Evolutionary conservation across 1,140 invertebrate species (phyloP), one percentile per base, ranked within the genome.

Genomic region (Drosophila lacertosa): DNA sequence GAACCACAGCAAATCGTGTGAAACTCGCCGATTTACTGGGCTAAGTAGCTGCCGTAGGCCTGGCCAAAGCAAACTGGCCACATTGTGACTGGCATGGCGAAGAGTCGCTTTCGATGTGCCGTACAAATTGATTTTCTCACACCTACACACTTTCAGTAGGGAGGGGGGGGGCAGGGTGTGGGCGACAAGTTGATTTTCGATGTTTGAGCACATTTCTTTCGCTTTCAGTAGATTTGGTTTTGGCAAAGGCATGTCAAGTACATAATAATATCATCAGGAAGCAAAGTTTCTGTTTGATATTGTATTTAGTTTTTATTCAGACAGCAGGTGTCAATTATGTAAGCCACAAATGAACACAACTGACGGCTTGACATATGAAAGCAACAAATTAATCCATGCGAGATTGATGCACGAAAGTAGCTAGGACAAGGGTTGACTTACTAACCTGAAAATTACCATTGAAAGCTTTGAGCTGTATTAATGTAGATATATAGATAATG

Each of bases 91-190:
- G 35, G 44, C 53, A 13, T 67, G 35, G 4, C 13, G 3, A 13
- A 16, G 3, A 29, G 50, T 57, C 48, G 60, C 24, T 44, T 60
- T 59, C 71, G 66, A 62, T 64, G 42, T 62, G 59, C 65, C 62
- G 69, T 57, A 79, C 71, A 83, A 83, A 84, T 84, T 86, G 81
- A 77, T 86, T 84, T 84, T 81, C 81, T 64, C 73, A 79, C 68
- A 73, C 80, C 16, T 13, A 42, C 20, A 39, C 13, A 37, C 15
- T 9, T 9, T 37, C 9, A 3, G 10, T 13, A 15, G 39, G 32
- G 39, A 7, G 7, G 42, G 9, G 20, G 11, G 4, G 18, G 4
- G n/a, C 6, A 0, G 37, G 6, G 37, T 7, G 20, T 22, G 2
- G 20, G 4, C 66, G 62, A 71, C 60, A 71, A 71, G 68, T 71